A percentile compares a stretch with the other conserved stretches of the same genome.
These are phyloP conservation scores for Hirtodrosophila alboralis DNA, from an alignment of 2,888 invertebrate species.

Conservation along the genomic window DNA sequence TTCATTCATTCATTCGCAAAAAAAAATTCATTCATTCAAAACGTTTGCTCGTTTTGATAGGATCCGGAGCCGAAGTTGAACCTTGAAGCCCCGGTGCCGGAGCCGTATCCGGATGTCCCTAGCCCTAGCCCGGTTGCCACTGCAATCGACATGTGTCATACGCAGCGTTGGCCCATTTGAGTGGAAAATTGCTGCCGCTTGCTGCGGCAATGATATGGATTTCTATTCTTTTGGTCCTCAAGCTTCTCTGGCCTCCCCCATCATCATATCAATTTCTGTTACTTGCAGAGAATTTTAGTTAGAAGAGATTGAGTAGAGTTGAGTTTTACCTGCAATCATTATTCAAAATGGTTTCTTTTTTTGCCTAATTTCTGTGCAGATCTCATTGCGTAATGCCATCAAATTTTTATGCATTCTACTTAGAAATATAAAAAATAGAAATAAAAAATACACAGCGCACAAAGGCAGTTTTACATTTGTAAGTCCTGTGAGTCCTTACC, in stretches of 20 bases:
- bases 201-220: constrained; percentile 60
- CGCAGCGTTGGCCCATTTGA: constrained; percentile 64
- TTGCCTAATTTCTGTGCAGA: constrained; percentile 36
- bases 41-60: constrained; percentile 47
- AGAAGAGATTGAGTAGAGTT: constrained; percentile 6
- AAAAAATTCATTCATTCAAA: constrained; percentile 66
- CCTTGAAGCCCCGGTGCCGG: no score
- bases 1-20: constrained; percentile 35
- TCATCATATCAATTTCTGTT: constrained; percentile 62
- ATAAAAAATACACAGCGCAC: constrained; percentile 37
- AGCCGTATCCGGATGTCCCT: no score
- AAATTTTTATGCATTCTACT: constrained; percentile 64
- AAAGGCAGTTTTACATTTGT: constrained; percentile 56
- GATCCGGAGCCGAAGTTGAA: not conserved
- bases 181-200: constrained; percentile 65
- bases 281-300: constrained; percentile 53
- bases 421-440: constrained; percentile 8
- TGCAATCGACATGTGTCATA: constrained; percentile 72
- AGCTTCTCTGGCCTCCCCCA: not conserved
- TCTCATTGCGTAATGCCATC: constrained; percentile 38
- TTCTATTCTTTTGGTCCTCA: constrained; percentile 41
- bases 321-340: constrained; percentile 43
- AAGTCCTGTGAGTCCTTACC: constrained; percentile 38
- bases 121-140: constrained; percentile 17
- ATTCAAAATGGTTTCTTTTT: constrained; percentile 26